Percentiles rank a stretch among this genome's conserved stretches.
Conservation (phyloP, 2,797 vertebrate genomes). For the Gymnoscopelus braueri region DNA sequence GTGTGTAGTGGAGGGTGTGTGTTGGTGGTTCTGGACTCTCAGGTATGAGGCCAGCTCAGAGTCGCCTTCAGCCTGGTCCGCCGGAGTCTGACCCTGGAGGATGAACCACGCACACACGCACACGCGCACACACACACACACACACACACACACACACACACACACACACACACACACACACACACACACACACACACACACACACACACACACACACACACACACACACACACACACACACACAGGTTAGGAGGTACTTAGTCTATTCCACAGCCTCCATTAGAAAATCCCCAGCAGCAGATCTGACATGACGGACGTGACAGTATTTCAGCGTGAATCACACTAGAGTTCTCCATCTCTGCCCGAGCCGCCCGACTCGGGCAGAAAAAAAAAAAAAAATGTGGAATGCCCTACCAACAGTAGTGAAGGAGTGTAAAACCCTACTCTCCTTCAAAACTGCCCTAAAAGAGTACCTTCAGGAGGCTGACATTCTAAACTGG, state of each 20-base stretch:
- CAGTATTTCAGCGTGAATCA: too few relatives aligned
- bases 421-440: too few relatives aligned
- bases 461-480: too few relatives aligned
- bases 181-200: background rate
- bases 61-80: conserved; percentile 91
- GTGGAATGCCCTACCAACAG: too few relatives aligned
- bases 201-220: conserved; percentile 2
- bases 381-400: too few relatives aligned
- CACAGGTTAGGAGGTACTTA: background rate
- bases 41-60: conserved; percentile 88
- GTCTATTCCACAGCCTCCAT: background rate
- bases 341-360: too few relatives aligned
- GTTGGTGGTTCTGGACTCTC: conserved; percentile 76
- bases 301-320: too few relatives aligned
- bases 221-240: background rate
- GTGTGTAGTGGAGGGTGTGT: conserved; percentile 77
- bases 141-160: conserved; percentile 13
- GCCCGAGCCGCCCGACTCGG: too few relatives aligned
- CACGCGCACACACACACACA: background rate
- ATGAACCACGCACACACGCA: too few relatives aligned
- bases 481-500: too few relatives aligned
- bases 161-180: conserved; percentile 1
- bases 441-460: too few relatives aligned
- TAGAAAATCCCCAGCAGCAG: background rate
- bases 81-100: conserved; percentile 90